phyloP scores from a whole-genome alignment of 92 coral and sea anemone genomes.

The Blastomussa wellsi region DNA sequence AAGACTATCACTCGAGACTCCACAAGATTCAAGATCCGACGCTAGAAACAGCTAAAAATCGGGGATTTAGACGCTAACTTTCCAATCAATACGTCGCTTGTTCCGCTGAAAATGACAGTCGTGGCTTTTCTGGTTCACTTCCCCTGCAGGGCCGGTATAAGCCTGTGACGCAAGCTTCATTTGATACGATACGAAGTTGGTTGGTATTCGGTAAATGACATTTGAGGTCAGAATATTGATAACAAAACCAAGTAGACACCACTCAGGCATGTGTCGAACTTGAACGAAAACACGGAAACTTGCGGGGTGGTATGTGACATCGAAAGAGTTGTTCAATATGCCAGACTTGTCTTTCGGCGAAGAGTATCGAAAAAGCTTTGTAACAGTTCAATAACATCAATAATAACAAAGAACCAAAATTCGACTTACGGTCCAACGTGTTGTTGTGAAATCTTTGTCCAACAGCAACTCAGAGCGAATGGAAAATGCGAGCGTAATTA shows the following conservation, averaged over 20 bases:
- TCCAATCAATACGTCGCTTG: background rate
- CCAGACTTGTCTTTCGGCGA: background rate
- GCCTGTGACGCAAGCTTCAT: slow-evolving; percentile 29
- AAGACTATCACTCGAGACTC: background rate
- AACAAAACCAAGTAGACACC: background rate
- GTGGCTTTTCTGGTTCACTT: background rate
- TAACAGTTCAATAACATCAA: background rate
- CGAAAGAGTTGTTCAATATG: background rate
- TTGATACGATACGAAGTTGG: slow-evolving; percentile 12
- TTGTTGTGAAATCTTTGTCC: slow-evolving; percentile 3
- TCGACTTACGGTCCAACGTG: slow-evolving; percentile 26
- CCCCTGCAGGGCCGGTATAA: slow-evolving; percentile 37
- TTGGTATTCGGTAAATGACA: slow-evolving; percentile 35
- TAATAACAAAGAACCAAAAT: background rate
- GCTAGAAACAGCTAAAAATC: background rate
- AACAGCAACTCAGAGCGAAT: background rate
- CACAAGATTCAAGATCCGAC: background rate
- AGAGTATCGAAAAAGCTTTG: background rate
- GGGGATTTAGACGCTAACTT: background rate
- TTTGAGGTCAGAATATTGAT: slow-evolving; percentile 35
- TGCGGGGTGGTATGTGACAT: background rate
- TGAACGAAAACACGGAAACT: background rate
- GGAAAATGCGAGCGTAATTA: background rate
- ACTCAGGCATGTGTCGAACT: background rate
- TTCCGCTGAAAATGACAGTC: slow-evolving; percentile 9